Base-by-base conservation (phyloP, 2,797 vertebrate genomes). In the Streptopelia turtur region DNA sequence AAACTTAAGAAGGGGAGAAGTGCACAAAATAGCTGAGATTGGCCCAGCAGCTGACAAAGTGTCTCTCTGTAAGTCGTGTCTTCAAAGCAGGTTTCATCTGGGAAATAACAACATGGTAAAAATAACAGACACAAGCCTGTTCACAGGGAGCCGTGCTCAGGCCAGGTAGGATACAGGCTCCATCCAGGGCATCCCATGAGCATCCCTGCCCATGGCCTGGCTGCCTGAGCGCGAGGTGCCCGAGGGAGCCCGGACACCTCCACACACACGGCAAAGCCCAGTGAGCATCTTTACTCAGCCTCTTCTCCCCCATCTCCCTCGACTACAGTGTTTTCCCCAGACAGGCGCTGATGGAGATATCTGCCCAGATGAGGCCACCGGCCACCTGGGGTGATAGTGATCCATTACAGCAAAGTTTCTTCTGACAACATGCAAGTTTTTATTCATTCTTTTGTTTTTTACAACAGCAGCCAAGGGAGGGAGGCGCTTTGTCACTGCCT, bases 381-480 rank as follows among this genome's bases (percentile, higher is more conserved):
- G 79, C 76, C 68, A 31, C 85, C 91, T 53, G 20, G 45, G 65
- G 63, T 68, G 39, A 31, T 2, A 4, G 76, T 57, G 86, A 87
- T 82, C 69, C n/a, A 2, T 72, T 83, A 88, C 21, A 16, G 4
- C 4, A 4, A 21, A 13, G 33, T 41, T 43, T 79, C 45, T 77
- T 61, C 55, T 12, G 10, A 61, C 68, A 21, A 4, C 59, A 18
- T 45, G 21, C 13, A 6, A 61, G 56, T 35, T 87, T 68, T 91
- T 74, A 88, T 76, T 83, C 64, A 60, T 95, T 64, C 70, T 27
- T 90, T 91, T 83, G 84, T 43, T 92, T 95, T 92, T 92, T 52
- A 75, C 83, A 59, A 8, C 76, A 74, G 83, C 70, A 75, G 70
- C 71, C 69, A 65, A 43, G 41, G 41, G 41, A 79, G 87, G 33